Percentiles rank a stretch among this genome's conserved stretches.
Evolutionary conservation across 2,888 invertebrate genomes (phyloP).

Genomic region (Molanna angustata): DNA sequence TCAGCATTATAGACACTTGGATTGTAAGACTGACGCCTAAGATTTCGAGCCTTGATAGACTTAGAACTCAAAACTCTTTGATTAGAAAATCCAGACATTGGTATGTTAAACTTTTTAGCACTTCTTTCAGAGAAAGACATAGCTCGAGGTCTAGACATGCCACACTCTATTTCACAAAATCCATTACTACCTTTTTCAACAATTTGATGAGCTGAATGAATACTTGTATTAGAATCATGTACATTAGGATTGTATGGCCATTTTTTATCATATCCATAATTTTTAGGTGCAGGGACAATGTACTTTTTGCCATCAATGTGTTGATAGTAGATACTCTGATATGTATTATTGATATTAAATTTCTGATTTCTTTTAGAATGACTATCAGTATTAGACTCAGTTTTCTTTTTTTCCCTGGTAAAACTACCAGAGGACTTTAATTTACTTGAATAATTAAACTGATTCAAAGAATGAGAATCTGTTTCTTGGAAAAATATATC

Average conservation of each 20-base stretch:
- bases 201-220: conserved; percentile 30
- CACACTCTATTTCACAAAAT: conserved; percentile 34
- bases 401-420: conserved; percentile 39
- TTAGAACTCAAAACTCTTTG: conserved; percentile 36
- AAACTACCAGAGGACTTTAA: conserved; percentile 42
- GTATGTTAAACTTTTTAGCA: conserved; percentile 25
- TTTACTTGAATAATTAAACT: no score
- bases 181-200: conserved; percentile 7
- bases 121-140: conserved; percentile 52
- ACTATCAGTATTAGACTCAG: not conserved
- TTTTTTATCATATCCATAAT: conserved; percentile 15
- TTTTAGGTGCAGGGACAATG: conserved; percentile 13
- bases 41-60: conserved; percentile 54
- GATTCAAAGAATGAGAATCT: conserved; percentile 3
- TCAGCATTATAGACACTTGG: conserved; percentile 54
- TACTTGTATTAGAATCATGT: conserved; percentile 24
- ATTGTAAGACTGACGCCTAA: conserved; percentile 56
- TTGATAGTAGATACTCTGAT: no score
- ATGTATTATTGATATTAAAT: not conserved
- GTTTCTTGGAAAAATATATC: conserved; percentile 12
- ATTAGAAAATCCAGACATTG: conserved; percentile 30
- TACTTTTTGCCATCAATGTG: conserved; percentile 25
- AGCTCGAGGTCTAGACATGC: conserved; percentile 44
- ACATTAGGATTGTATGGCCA: conserved; percentile 11
- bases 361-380: conserved; percentile 2